Percentiles rank a stretch among this genome's conserved stretches.
phyloP scores from a whole-genome alignment of 2,888 invertebrate genomes.

The Lacanobia wlatinum region DNA sequence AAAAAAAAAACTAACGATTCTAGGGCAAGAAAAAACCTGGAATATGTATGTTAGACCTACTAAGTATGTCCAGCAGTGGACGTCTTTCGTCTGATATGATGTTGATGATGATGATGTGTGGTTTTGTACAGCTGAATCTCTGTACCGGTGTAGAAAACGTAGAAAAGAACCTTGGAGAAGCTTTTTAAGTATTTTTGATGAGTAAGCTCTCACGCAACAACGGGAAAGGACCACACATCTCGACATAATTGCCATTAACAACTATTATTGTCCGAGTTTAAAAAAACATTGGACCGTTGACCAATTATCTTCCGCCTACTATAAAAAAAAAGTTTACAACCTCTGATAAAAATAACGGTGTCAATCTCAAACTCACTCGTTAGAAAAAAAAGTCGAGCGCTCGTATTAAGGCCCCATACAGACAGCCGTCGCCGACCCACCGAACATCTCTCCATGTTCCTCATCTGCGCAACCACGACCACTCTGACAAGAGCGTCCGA shows the following conservation, averaged over 20 bases:
- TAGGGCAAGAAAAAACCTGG: too few species aligned
- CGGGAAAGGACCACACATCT: slow-evolving; percentile 42
- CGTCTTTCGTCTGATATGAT: too few species aligned
- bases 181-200: background rate
- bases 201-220: slow-evolving; percentile 26
- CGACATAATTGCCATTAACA: slow-evolving; percentile 23
- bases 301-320: slow-evolving; percentile 37
- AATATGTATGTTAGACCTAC: too few species aligned
- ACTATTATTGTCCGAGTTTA: slow-evolving; percentile 12
- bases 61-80: too few species aligned
- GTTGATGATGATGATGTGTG: too few species aligned
- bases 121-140: background rate
- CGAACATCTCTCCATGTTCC: too few species aligned
- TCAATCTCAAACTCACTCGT: slow-evolving; percentile 39
- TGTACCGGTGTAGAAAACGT: background rate
- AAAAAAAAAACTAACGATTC: background rate
- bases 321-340: slow-evolving; percentile 20
- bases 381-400: slow-evolving; percentile 43
- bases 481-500: too few species aligned
- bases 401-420: background rate
- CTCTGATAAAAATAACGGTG: slow-evolving; percentile 57
- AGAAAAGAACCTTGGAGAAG: background rate
- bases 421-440: too few species aligned
- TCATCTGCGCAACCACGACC: too few species aligned
- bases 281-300: slow-evolving; percentile 23